Percentiles rank a stretch among this genome's conserved stretches.
These are phyloP conservation scores for Mimachlamys varia DNA, from an alignment of 2,888 invertebrate genomes.

Conservation along the genomic window DNA sequence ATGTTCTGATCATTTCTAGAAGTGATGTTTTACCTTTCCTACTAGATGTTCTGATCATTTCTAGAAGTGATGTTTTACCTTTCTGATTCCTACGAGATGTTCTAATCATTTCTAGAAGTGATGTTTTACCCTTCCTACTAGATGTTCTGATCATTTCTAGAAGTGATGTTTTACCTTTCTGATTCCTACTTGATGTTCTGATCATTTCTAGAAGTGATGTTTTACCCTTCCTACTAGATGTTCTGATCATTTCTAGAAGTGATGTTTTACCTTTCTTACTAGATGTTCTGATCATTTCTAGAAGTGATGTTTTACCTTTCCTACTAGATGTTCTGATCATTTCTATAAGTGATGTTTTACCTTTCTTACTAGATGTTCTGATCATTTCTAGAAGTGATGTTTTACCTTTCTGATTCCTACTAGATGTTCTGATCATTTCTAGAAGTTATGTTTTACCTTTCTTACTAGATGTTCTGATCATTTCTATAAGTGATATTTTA, in stretches of 20 bases:
- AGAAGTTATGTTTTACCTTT: too few relatives aligned
- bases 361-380: background rate
- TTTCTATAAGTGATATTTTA: background rate
- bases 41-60: background rate
- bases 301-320: too few relatives aligned
- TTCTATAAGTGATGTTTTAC: background rate
- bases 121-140: background rate
- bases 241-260: background rate
- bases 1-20: background rate
- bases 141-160: background rate
- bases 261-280: background rate
- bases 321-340: background rate
- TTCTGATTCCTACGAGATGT: background rate
- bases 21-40: background rate
- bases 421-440: background rate
- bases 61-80: too few relatives aligned
- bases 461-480: background rate
- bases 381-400: background rate
- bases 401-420: constrained; percentile 3
- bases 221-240: background rate
- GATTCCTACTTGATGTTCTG: background rate
- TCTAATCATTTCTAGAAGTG: background rate
- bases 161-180: too few relatives aligned
- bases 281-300: background rate
- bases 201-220: background rate